Base-by-base conservation (phyloP, 2,797 vertebrate species). In the Xerus rutilus region DNA sequence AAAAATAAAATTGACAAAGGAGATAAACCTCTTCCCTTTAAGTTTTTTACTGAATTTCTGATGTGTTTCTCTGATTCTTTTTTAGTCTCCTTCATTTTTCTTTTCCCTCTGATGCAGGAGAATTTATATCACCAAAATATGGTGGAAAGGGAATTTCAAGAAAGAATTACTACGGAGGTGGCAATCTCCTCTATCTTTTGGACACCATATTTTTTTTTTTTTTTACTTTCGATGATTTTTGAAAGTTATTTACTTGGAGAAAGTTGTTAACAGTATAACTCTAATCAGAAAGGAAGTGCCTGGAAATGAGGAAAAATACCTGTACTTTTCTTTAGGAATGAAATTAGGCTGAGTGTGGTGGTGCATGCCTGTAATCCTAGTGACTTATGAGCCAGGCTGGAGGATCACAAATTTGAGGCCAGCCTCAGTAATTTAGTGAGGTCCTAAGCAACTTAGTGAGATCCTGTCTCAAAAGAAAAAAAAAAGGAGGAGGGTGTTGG, bases 41-140 rank as follows among this genome's bases (percentile, higher is more conserved):
- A 32, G 13, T 95, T 89, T 77, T 2, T 0, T 43, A 65, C 62
- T 89, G 45, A 93, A 69, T 89, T 83, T 87, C 69, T 73, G n/a
- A 54, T 87, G 8, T 92, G 30, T 73, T 86, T 77, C 62, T 91
- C 70, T 67, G 39, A 88, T 74, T 81, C 5, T 23, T 76, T 90
- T 62, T 25, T 62, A 62, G 21, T 25, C 9, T 62, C 59, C 23
- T 21, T 62, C 59, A 62, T 62, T 67, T 81, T 96, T 82, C 43
- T 95, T 96, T 69, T 79, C 78, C 20, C 32, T 39, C 25, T 64
- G 83, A 82, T 85, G 30, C 91, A 89, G 67, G 70, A 95, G 74
- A 72, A 86, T 95, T 95, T 85, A 70, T 94, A 78, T 79, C 15
- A 7, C 4, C 59, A 92, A 77, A 93, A 39, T 14, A 81, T 54